A percentile compares a stretch with the other conserved stretches of the same genome.
These are phyloP conservation scores for Cosmia pyralina DNA, from an alignment of 2,888 invertebrate genomes.

Conservation along the genomic window DNA sequence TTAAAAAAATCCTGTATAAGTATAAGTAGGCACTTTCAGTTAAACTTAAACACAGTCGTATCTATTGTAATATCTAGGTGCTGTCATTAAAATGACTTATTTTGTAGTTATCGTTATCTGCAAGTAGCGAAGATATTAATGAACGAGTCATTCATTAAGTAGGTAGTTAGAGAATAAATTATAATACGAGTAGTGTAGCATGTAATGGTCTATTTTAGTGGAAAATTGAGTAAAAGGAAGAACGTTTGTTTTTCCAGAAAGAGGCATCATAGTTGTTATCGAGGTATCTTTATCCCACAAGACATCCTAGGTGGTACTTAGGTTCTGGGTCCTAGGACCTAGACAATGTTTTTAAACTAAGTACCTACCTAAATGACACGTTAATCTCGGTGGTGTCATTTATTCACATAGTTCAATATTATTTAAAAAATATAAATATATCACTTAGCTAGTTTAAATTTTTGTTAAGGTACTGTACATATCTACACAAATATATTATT, in stretches of 20 bases:
- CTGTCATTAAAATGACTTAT: constrained; percentile 30
- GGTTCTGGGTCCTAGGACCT: not conserved
- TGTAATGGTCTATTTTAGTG: not conserved
- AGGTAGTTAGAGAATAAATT: constrained; percentile 12
- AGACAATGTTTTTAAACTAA: not conserved
- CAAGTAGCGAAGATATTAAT: constrained; percentile 29
- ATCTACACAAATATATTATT: constrained; percentile 16
- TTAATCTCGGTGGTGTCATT: not conserved
- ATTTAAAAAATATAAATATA: not conserved
- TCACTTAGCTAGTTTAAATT: not conserved
- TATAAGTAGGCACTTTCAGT: not conserved
- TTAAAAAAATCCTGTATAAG: constrained; percentile 4
- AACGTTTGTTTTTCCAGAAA: not conserved
- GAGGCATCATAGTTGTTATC: not conserved
- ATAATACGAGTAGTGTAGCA: not conserved
- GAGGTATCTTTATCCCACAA: not conserved
- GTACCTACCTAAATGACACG: too few species aligned
- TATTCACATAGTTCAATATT: not conserved
- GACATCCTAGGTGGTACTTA: not conserved
- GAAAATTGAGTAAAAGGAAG: not conserved
- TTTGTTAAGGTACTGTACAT: not conserved
- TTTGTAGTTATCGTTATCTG: constrained; percentile 23
- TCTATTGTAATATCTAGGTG: constrained; percentile 26
- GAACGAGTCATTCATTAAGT: constrained; percentile 42
- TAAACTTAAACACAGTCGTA: constrained; percentile 4